A percentile compares a stretch with the other conserved stretches of the same genome.
Conservation (phyloP, 2,888 invertebrate genomes). For the Steinernema hermaphroditum region DNA sequence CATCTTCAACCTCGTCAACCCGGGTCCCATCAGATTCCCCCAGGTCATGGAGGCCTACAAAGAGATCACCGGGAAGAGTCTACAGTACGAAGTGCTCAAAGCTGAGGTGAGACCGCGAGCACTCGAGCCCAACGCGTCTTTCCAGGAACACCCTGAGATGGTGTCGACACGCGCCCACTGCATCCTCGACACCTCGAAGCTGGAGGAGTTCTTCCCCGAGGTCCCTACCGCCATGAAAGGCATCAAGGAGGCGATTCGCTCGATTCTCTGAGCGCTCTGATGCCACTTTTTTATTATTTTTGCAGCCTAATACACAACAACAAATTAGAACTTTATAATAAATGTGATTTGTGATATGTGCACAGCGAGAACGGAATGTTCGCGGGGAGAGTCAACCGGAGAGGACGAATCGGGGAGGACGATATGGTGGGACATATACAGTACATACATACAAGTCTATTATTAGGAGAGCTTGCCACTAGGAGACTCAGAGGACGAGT, state of each 20-base stretch:
- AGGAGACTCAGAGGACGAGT: background rate
- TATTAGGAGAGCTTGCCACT: no score
- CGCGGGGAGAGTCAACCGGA: background rate
- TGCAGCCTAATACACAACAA: slow-evolving; percentile 17
- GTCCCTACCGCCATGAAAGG: slow-evolving; percentile 53
- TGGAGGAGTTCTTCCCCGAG: slow-evolving; percentile 52
- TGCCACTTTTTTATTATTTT: slow-evolving; percentile 11
- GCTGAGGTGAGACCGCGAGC: slow-evolving; percentile 34
- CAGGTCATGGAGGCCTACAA: slow-evolving; percentile 38
- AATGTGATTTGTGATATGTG: slow-evolving; percentile 17
- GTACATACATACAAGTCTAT: no score
- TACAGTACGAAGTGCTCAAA: slow-evolving; percentile 33
- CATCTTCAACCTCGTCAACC: slow-evolving; percentile 46
- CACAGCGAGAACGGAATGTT: background rate
- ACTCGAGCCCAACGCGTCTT: background rate
- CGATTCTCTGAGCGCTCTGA: background rate
- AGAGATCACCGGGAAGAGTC: slow-evolving; percentile 35
- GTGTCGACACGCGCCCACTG: slow-evolving; percentile 40
- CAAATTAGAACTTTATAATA: slow-evolving; percentile 7
- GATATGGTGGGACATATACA: background rate
- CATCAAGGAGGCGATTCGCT: slow-evolving; percentile 47
- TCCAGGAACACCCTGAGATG: slow-evolving; percentile 37
- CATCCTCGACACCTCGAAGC: slow-evolving; percentile 45
- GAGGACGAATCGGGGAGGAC: background rate
- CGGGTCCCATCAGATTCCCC: slow-evolving; percentile 42